Conservation (phyloP, 2,113 vertebrate species). For the Psilopsiagon aurifrons region DNA sequence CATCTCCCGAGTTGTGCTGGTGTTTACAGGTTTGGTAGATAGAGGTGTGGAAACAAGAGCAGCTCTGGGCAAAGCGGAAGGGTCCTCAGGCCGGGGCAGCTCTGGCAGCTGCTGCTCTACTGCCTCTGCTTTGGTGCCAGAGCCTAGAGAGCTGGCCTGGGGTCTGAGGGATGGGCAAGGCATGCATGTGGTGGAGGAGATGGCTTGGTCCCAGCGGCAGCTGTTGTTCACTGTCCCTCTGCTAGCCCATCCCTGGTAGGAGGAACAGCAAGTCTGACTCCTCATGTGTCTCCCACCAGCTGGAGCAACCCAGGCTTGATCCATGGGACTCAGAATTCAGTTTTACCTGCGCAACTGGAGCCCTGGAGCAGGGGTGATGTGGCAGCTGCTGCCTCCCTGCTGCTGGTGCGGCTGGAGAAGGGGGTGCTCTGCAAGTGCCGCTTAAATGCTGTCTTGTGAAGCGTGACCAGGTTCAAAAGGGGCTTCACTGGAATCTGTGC, state of each 20-base stretch:
- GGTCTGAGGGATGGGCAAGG: background rate
- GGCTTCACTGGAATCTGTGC: background rate
- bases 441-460: background rate
- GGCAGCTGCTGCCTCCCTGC: background rate
- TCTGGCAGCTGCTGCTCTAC: background rate
- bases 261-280: background rate
- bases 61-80: background rate
- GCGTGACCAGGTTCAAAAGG: background rate
- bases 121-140: background rate
- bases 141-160: background rate
- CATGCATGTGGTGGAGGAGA: background rate
- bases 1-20: background rate
- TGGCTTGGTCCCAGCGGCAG: background rate
- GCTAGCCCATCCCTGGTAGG: background rate
- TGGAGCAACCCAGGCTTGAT: background rate
- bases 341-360: background rate
- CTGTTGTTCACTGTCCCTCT: background rate
- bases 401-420: background rate
- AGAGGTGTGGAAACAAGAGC: background rate
- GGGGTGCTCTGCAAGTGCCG: background rate
- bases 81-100: background rate
- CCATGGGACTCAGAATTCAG: background rate
- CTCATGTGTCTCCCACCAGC: background rate
- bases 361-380: background rate
- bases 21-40: background rate